phyloP scores from a whole-genome alignment of 2,113 vertebrate genomes.

The Addax nasomaculatus region DNA sequence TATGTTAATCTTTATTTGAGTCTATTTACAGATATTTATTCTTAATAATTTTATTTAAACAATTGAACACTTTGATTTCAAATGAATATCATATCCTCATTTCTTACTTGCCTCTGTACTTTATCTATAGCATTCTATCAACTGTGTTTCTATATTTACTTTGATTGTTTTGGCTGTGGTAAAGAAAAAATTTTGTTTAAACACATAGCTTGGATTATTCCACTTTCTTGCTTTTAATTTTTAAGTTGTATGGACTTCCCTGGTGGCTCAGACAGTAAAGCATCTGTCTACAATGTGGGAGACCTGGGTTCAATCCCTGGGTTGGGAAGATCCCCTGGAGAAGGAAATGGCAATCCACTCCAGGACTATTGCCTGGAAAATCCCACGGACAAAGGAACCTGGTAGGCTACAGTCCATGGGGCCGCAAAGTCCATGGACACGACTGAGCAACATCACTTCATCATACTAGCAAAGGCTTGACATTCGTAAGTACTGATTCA shows the following conservation, averaged over 20 bases:
- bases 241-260: background rate
- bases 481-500: background rate
- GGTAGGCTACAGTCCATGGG: too few species aligned
- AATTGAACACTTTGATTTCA: background rate
- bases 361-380: too few species aligned
- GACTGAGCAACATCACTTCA: too few species aligned
- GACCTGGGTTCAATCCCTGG: too few species aligned
- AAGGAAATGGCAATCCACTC: too few species aligned
- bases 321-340: too few species aligned
- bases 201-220: background rate
- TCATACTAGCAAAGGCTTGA: background rate
- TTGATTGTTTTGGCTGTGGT: background rate
- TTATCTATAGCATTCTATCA: background rate
- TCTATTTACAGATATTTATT: background rate
- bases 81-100: background rate
- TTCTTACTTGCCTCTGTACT: background rate
- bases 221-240: background rate
- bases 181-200: background rate
- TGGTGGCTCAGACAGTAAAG: too few species aligned
- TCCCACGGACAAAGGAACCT: too few species aligned
- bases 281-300: too few species aligned
- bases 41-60: constrained; percentile 1
- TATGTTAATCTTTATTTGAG: background rate
- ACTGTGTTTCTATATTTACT: background rate
- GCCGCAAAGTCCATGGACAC: too few species aligned